phyloP scores from a whole-genome alignment of 1,140 invertebrate genomes.

The Monochamus saltuarius region DNA sequence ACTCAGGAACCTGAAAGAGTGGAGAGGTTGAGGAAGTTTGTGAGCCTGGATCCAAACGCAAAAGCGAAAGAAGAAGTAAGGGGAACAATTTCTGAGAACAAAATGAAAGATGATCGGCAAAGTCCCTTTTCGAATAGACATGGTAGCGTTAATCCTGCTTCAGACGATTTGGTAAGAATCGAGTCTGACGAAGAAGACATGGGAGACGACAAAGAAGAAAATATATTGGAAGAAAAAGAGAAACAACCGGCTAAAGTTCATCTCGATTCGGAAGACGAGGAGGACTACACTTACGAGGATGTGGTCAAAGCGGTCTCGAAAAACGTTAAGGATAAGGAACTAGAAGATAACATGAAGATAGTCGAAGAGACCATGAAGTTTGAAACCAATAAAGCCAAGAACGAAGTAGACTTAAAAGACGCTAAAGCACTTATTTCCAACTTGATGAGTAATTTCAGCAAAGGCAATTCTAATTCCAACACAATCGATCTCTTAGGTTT shows the following conservation, averaged over 20 bases:
- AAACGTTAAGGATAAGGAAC: slow-evolving; percentile 59
- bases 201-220: slow-evolving; percentile 46
- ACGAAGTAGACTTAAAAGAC: slow-evolving; percentile 55
- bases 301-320: slow-evolving; percentile 65
- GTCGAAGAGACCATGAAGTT: slow-evolving; percentile 42
- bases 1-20: slow-evolving; percentile 68
- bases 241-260: slow-evolving; percentile 47
- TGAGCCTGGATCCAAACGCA: slow-evolving; percentile 56
- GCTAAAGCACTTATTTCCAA: slow-evolving; percentile 63
- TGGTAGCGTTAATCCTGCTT: slow-evolving; percentile 50
- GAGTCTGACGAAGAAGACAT: slow-evolving; percentile 20
- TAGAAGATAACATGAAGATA: slow-evolving; percentile 41
- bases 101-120: slow-evolving; percentile 47
- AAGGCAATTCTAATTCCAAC: slow-evolving; percentile 2
- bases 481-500: slow-evolving; percentile 27
- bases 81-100: slow-evolving; percentile 54
- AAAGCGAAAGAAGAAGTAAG: slow-evolving; percentile 42
- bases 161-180: slow-evolving; percentile 35
- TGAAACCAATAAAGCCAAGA: slow-evolving; percentile 30
- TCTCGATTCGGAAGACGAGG: slow-evolving; percentile 63
- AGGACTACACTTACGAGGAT: slow-evolving; percentile 70
- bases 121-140: slow-evolving; percentile 39
- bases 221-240: slow-evolving; percentile 33
- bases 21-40: slow-evolving; percentile 67
- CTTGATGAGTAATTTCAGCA: slow-evolving; percentile 56